phyloP scores from a whole-genome alignment of 2,888 invertebrate genomes.

The Drosophila pegasa region DNA sequence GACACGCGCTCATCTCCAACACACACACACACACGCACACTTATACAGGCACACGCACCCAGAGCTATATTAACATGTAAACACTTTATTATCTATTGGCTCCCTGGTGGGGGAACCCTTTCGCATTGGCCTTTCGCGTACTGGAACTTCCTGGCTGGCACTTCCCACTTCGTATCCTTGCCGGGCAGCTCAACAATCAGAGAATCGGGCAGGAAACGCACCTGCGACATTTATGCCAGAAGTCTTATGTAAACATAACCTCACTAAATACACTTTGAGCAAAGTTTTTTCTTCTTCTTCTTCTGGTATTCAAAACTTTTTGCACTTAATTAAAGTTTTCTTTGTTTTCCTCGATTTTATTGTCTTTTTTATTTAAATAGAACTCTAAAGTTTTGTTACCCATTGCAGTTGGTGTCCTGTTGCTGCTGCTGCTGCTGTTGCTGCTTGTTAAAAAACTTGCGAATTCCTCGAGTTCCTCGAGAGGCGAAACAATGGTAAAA shows the following conservation, averaged over 20 bases:
- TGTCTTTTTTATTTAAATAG: conserved; percentile 6
- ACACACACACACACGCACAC: background rate
- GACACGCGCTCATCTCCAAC: conserved; percentile 8
- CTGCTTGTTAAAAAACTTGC: conserved; percentile 37
- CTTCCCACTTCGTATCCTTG: conserved; percentile 37
- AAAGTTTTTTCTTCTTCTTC: background rate
- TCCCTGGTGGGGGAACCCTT: conserved; percentile 38
- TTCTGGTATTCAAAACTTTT: conserved; percentile 1
- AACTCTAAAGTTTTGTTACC: conserved; percentile 53
- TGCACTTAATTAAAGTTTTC: conserved; percentile 11
- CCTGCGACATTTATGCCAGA: background rate
- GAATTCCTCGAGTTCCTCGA: conserved; percentile 34
- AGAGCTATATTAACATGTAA: background rate
- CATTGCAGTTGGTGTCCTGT: conserved; percentile 41
- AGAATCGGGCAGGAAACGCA: no score
- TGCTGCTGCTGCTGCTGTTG: conserved; percentile 22
- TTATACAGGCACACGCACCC: background rate
- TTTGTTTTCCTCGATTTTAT: background rate
- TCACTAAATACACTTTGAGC: conserved; percentile 5
- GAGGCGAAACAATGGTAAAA: conserved; percentile 1
- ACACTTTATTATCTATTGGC: conserved; percentile 32
- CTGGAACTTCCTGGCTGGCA: conserved; percentile 14
- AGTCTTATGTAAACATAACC: background rate
- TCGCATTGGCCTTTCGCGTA: background rate
- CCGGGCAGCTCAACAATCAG: conserved; percentile 1